Conservation (phyloP, 1,140 invertebrate species). For the Drosophila tristis region DNA sequence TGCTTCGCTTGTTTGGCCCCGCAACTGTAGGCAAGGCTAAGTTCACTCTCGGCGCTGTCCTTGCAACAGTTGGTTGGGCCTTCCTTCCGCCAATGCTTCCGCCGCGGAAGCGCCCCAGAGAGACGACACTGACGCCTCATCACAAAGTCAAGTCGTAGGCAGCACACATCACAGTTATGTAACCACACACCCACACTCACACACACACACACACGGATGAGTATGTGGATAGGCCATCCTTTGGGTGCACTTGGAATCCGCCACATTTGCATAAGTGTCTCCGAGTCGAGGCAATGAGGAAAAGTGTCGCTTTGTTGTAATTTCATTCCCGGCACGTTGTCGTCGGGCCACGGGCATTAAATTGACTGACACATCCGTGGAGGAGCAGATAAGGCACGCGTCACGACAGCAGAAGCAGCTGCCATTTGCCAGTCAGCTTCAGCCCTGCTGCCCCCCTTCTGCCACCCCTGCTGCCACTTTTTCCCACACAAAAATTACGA, state of each 20-base stretch:
- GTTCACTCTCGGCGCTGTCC: conserved; percentile 1
- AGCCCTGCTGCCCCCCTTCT: neutral
- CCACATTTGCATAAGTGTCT: conserved; percentile 59
- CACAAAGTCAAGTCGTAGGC: conserved; percentile 48
- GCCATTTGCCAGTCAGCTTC: conserved; percentile 57
- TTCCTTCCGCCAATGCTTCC: conserved; percentile 10
- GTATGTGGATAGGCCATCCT: neutral
- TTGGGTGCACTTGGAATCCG: conserved; percentile 15
- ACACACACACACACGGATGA: neutral
- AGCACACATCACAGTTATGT: conserved; percentile 13
- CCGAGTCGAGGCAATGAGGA: conserved; percentile 43
- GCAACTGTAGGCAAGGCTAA: conserved; percentile 48
- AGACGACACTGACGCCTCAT: conserved; percentile 30
- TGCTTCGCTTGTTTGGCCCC: conserved; percentile 34
- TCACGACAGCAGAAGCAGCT: conserved; percentile 32
- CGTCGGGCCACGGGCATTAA: conserved; percentile 50
- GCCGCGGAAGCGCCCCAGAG: too few relatives aligned
- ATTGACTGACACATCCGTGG: conserved; percentile 51
- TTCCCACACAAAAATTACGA: conserved; percentile 46
- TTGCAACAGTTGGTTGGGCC: conserved; percentile 38
- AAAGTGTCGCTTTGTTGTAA: conserved; percentile 60
- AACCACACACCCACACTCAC: too few relatives aligned
- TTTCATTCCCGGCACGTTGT: conserved; percentile 66
- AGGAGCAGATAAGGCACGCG: conserved; percentile 68
- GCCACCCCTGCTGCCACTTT: neutral